Percentiles rank a stretch among this genome's conserved stretches.
Evolutionary conservation across 92 coral and sea anemone genomes (phyloP).

Genomic region (Chrysogorgia sp.): DNA sequence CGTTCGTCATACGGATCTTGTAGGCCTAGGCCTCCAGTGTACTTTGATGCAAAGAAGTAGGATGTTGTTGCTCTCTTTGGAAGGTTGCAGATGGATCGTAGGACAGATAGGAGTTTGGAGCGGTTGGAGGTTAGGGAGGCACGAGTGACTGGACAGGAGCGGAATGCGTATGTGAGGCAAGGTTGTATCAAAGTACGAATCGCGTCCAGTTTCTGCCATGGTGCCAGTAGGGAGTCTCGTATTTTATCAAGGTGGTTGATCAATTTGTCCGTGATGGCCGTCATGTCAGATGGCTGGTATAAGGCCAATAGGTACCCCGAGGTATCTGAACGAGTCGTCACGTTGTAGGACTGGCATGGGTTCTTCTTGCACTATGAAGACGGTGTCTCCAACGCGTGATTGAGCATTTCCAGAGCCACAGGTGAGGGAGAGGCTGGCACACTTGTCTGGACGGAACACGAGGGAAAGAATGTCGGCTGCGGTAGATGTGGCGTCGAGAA

Average conservation of each 20-base stretch:
- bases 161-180: background rate
- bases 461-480: background rate
- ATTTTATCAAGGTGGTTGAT: background rate
- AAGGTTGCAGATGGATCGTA: constrained; percentile 28
- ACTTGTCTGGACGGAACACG: background rate
- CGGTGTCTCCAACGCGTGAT: too few relatives aligned
- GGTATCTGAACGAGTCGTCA: too few relatives aligned
- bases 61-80: constrained; percentile 8
- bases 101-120: constrained; percentile 4
- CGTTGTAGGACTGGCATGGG: too few relatives aligned
- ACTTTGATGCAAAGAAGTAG: constrained; percentile 30
- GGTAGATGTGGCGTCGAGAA: background rate
- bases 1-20: constrained; percentile 33
- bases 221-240: background rate
- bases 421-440: background rate
- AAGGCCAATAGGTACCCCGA: too few relatives aligned
- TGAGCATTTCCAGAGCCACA: background rate
- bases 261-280: background rate
- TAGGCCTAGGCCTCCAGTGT: constrained; percentile 24
- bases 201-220: constrained; percentile 12
- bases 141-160: background rate
- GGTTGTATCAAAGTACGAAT: constrained; percentile 9
- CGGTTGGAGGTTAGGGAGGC: background rate
- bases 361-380: too few relatives aligned
- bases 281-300: background rate